These are phyloP conservation scores for Nowickia ferox DNA, from an alignment of 2,888 invertebrate genomes.

Conservation along the genomic window DNA sequence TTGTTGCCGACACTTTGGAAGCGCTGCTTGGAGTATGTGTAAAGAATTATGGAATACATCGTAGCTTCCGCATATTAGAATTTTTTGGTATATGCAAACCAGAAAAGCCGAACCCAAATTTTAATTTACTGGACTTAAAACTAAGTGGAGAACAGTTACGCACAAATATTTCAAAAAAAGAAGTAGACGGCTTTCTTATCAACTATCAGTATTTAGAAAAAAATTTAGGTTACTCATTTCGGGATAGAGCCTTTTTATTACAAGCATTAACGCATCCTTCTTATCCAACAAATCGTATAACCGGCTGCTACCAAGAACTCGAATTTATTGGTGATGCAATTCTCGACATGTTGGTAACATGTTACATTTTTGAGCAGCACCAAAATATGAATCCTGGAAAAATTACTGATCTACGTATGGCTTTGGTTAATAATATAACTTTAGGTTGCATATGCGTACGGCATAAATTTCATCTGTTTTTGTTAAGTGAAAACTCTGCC, in stretches of 20 bases:
- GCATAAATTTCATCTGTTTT: slow-evolving; percentile 91
- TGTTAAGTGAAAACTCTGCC: slow-evolving; percentile 84
- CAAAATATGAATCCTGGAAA: slow-evolving; percentile 90
- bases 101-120: slow-evolving; percentile 78
- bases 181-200: slow-evolving; percentile 84
- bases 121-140: slow-evolving; percentile 78
- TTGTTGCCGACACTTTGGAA: slow-evolving; percentile 91
- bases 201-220: slow-evolving; percentile 85
- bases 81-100: slow-evolving; percentile 87
- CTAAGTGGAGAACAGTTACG: slow-evolving; percentile 79
- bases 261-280: slow-evolving; percentile 98
- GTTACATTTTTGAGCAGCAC: slow-evolving; percentile 92
- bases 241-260: slow-evolving; percentile 90
- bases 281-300: slow-evolving; percentile 90
- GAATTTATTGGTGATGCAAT: slow-evolving; percentile 97
- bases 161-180: slow-evolving; percentile 79
- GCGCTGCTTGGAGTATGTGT: slow-evolving; percentile 91
- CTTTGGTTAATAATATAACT: slow-evolving; percentile 97
- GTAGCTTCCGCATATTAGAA: slow-evolving; percentile 85
- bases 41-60: slow-evolving; percentile 83
- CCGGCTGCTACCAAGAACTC: slow-evolving; percentile 94
- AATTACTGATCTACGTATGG: slow-evolving; percentile 96
- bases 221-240: slow-evolving; percentile 89
- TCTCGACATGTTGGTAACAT: slow-evolving; percentile 94
- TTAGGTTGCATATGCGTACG: slow-evolving; percentile 95